Percentiles rank a stretch among this genome's conserved stretches.
Evolutionary conservation across 2,888 invertebrate genomes (phyloP).

Genomic region (Linnaemya tessellans): DNA sequence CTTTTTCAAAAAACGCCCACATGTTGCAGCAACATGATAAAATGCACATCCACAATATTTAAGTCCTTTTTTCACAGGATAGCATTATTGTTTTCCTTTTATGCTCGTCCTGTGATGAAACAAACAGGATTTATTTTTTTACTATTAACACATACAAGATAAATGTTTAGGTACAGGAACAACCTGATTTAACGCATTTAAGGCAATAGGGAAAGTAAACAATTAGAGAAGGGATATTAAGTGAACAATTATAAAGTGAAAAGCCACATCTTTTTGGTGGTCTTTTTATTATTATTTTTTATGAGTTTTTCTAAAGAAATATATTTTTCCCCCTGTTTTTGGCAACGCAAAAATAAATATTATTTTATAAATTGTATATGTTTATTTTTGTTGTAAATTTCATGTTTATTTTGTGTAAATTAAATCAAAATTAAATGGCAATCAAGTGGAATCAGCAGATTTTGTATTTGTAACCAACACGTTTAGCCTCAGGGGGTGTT

Average conservation of each 20-base stretch:
- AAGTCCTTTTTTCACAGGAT: neutral
- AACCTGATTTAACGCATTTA: constrained; percentile 70
- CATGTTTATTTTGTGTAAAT: constrained; percentile 80
- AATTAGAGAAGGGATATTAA: neutral
- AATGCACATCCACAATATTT: constrained; percentile 66
- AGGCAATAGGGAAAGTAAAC: neutral
- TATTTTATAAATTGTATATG: constrained; percentile 62
- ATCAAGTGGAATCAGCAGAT: constrained; percentile 84
- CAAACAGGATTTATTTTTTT: constrained; percentile 61
- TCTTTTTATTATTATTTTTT: constrained; percentile 21
- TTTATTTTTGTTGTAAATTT: constrained; percentile 52
- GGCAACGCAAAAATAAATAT: constrained; percentile 57
- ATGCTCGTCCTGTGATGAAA: constrained; percentile 40
- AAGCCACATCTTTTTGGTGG: constrained; percentile 43
- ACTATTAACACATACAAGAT: constrained; percentile 56
- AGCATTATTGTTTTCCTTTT: constrained; percentile 44
- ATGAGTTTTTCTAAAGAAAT: constrained; percentile 5
- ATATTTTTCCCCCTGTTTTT: neutral
- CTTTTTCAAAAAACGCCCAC: constrained; percentile 1
- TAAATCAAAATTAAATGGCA: constrained; percentile 83
- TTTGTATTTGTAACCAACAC: constrained; percentile 74
- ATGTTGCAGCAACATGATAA: constrained; percentile 18
- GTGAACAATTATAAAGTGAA: constrained; percentile 28
- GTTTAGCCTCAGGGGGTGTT: constrained; percentile 50
- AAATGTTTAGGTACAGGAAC: constrained; percentile 64